Base-by-base conservation (phyloP, 2,797 vertebrate genomes). In the Catostomus latipinnis region DNA sequence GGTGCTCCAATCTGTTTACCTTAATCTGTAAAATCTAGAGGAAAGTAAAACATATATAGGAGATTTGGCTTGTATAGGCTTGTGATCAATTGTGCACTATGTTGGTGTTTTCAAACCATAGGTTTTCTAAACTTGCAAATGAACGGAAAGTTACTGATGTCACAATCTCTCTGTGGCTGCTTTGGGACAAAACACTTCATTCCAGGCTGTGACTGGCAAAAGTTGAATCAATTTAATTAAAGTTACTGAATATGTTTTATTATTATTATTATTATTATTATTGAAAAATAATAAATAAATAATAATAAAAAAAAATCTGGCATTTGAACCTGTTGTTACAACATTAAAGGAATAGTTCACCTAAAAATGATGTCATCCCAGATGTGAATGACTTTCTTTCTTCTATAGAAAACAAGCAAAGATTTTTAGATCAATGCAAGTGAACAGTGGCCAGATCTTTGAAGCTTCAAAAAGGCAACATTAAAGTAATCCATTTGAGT, bases 1-100 rank as follows among this genome's bases (percentile, higher is more conserved):
- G 92, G 52, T 92, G 92, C 83, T 95, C 95, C 72, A 96, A 87
- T 77, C 89, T 88, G 86, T 81, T 89, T 67, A 95, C 94, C 84
- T 96, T 96, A 87, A 94, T 92, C 85, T 95, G 93, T 81, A 96
- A 82, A 85, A 95, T 92, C 95, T 96, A 79, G 16, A 83, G 57
- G 7, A 58, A 81, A 48, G 69, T 50, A 3, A 57, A 65, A 14
- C 14, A 12, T 16, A 67, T 49, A 75, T 22, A 57, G 1, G 9
- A 14, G 6, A 14, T 63, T 58, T 13, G 12, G 12, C 63, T 70
- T 34, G 34, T 34, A 13, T 57, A 3, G 0, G 0, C 16, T 57
- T 49, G 13, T 49, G 8, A 34, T 34, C 34, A 34, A 34, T 34
- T 34, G 34, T 34, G 34, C 34, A 34, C 34, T 34, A 34, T 34